Evolutionary conservation across 2,113 vertebrate species (phyloP), one percentile per base, ranked within the genome.

Genomic region (Xerus inauris): DNA sequence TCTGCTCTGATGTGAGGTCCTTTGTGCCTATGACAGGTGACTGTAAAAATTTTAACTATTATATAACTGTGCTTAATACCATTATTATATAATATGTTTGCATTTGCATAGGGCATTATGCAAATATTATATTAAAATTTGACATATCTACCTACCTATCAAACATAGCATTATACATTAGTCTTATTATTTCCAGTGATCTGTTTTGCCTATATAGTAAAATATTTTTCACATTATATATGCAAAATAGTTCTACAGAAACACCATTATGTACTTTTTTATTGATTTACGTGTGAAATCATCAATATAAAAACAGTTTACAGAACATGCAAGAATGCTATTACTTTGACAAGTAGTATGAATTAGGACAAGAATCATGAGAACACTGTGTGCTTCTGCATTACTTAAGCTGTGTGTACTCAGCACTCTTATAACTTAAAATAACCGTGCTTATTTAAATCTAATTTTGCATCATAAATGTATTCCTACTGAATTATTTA

Each of bases 401-500:
- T 93, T 65, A 85, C 49, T 83, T 87, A 92, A 89, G 19, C 22
- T 95, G 6, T 42, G 75, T 30, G 94, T 87, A 30, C 45, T 51
- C n/a, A 76, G 16, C 1, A 80, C n/a, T 82, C 2, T 2, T 83
- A 20, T 40, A 30, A 28, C 79, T 95, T 95, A 76, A 96, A 82
- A 96, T 91, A 96, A 80, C 32, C 87, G 75, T 45, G 47, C 42
- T 82, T 51, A 96, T 89, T 57, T 87, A 92, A 97, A 92, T 84
- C 51, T 0, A 97, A 94, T 91, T 94, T 96, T 77, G 6, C 57
- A 40, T 51, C 54, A 57, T 4, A 95, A 96, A 96, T 96, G 42
- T 73, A 93, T 92, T 95, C 47, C 22, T 73, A 94, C 28, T 62
- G 73, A 80, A 87, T 91, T 95, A 94, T 96, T 95, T 96, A 91